A percentile compares a stretch with the other conserved stretches of the same genome.
Conservation (phyloP, 2,113 vertebrate genomes). For the Cromileptes altivelis region DNA sequence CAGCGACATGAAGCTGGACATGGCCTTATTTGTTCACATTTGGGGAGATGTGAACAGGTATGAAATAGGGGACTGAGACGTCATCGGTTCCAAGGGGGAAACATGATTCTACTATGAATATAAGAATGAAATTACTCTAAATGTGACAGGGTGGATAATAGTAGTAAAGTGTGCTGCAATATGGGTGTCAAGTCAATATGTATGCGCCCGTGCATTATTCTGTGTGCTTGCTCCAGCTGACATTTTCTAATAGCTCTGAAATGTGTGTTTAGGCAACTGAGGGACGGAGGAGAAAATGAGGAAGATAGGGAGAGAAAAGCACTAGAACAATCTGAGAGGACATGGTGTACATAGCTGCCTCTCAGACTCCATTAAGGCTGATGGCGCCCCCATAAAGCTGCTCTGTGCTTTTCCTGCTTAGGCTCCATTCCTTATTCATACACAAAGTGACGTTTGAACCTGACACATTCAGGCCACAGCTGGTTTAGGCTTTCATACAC, state of each 20-base stretch:
- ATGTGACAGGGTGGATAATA: slow-evolving; percentile 59
- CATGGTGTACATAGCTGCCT: slow-evolving; percentile 56
- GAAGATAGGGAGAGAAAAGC: slow-evolving; percentile 29
- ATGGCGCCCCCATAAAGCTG: slow-evolving; percentile 67
- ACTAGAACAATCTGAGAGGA: slow-evolving; percentile 62
- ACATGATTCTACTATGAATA: slow-evolving; percentile 34
- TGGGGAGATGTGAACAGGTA: slow-evolving; percentile 30
- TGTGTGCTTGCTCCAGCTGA: slow-evolving; percentile 46
- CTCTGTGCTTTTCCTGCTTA: slow-evolving; percentile 60
- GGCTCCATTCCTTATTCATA: slow-evolving; percentile 51
- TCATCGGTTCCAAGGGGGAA: slow-evolving; percentile 29
- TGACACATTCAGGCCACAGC: slow-evolving; percentile 78
- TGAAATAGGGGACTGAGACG: slow-evolving; percentile 5
- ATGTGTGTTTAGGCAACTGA: slow-evolving; percentile 69
- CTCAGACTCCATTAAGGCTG: slow-evolving; percentile 78
- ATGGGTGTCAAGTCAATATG: slow-evolving; percentile 60
- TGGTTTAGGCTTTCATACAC: slow-evolving; percentile 68
- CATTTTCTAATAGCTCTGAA: slow-evolving; percentile 73
- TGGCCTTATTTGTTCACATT: slow-evolving; percentile 22
- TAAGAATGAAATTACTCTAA: slow-evolving; percentile 53
- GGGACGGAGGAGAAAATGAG: slow-evolving; percentile 34
- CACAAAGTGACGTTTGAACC: slow-evolving; percentile 73
- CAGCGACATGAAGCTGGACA: slow-evolving; percentile 23
- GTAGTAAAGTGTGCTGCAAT: slow-evolving; percentile 46
- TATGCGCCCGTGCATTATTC: slow-evolving; percentile 30